phyloP scores from a whole-genome alignment of 2,113 vertebrate genomes.

The Oceanodroma tethys region DNA sequence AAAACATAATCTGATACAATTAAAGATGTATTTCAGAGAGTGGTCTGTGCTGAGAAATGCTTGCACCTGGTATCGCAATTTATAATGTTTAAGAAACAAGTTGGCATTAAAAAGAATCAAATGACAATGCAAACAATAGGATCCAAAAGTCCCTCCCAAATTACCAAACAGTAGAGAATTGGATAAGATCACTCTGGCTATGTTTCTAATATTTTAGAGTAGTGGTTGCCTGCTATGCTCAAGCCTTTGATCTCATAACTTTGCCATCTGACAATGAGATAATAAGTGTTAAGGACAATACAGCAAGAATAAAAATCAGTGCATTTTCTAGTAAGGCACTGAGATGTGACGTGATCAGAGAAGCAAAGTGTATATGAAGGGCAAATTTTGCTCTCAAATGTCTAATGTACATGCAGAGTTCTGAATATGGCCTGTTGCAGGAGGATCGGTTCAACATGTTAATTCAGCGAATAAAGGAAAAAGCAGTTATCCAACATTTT shows the following conservation, averaged over 20 bases:
- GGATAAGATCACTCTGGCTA: background rate
- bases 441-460: background rate
- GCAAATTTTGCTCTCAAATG: background rate
- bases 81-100: conserved; percentile 31
- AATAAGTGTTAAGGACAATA: conserved; percentile 1
- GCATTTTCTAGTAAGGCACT: background rate
- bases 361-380: background rate
- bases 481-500: background rate
- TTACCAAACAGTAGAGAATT: background rate
- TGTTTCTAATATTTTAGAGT: conserved; percentile 31
- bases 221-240: background rate
- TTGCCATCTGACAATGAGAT: conserved; percentile 1
- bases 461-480: background rate
- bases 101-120: conserved; percentile 11
- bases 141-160: conserved; percentile 6
- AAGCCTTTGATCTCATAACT: conserved; percentile 34
- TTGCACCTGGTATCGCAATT: conserved; percentile 24
- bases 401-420: background rate
- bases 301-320: conserved; percentile 4
- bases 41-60: conserved; percentile 8
- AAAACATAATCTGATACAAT: conserved; percentile 48
- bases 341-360: background rate
- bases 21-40: conserved; percentile 17
- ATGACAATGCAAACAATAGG: background rate
- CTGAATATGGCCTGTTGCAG: background rate